phyloP scores from a whole-genome alignment of 1,140 invertebrate species.

The Lordiphosa clarofinis region DNA sequence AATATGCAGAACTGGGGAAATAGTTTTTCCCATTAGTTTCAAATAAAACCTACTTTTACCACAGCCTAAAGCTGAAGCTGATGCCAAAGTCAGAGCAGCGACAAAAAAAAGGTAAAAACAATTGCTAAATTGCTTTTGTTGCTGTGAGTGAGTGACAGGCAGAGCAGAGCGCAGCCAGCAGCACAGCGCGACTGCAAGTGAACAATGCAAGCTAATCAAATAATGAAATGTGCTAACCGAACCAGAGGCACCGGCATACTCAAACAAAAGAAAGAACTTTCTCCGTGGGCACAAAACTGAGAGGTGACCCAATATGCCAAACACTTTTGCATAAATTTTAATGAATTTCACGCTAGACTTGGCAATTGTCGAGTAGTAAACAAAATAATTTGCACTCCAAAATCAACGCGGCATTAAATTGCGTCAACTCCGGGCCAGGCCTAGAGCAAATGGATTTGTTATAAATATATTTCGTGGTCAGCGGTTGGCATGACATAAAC shows the following conservation, averaged over 20 bases:
- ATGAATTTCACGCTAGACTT: constrained; percentile 71
- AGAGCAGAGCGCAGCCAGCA: constrained; percentile 9
- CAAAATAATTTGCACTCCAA: constrained; percentile 65
- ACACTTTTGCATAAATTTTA: constrained; percentile 70
- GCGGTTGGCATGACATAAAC: constrained; percentile 48
- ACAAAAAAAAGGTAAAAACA: constrained; percentile 24
- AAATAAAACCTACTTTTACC: constrained; percentile 71
- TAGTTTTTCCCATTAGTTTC: constrained; percentile 64
- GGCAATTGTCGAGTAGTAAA: constrained; percentile 30
- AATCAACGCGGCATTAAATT: constrained; percentile 64
- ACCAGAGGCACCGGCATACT: constrained; percentile 17
- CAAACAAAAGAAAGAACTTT: constrained; percentile 70
- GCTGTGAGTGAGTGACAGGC: constrained; percentile 34
- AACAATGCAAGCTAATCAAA: constrained; percentile 76
- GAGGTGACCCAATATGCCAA: constrained; percentile 63
- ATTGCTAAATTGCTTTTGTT: constrained; percentile 61
- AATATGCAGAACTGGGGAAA: constrained; percentile 30
- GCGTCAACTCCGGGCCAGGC: constrained; percentile 49
- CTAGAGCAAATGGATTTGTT: constrained; percentile 16
- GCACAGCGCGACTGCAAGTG: constrained; percentile 42
- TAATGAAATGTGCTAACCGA: constrained; percentile 67
- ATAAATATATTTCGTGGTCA: constrained; percentile 35
- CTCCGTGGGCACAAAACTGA: constrained; percentile 21
- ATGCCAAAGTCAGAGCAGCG: constrained; percentile 3
- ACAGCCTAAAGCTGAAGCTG: constrained; percentile 34